A percentile compares a stretch with the other conserved stretches of the same genome.
phyloP scores from a whole-genome alignment of 35 echinoderm and acorn worm species.

The Anneissia japonica region DNA sequence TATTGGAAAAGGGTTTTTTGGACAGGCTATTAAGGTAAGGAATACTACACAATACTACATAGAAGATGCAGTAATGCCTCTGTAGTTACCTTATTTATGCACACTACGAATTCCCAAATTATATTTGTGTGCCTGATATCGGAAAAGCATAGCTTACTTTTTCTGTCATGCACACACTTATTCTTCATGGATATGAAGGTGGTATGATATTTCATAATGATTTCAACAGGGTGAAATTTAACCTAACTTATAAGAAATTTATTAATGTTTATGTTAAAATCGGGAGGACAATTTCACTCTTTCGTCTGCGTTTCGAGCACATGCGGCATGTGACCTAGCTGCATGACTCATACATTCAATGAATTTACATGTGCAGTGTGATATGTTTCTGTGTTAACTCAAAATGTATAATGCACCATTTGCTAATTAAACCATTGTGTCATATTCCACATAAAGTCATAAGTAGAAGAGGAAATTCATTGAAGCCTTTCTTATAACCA shows the following conservation, averaged over 20 bases:
- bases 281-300: not conserved
- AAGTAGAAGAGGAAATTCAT: not conserved
- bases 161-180: no score
- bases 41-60: not conserved
- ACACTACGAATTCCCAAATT: no score
- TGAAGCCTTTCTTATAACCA: not conserved
- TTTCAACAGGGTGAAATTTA: no score
- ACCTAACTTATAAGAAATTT: not conserved
- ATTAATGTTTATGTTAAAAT: not conserved
- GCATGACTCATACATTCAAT: not conserved
- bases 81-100: no score
- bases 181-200: no score
- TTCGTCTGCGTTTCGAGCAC: not conserved
- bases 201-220: no score
- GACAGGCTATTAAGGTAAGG: slow-evolving; percentile 81
- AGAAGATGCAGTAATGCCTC: no score
- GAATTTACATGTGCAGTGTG: not conserved
- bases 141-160: no score
- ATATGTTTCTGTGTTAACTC: no score
- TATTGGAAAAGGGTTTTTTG: slow-evolving; percentile 81
- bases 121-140: no score
- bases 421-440: no score
- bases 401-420: no score
- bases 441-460: not conserved
- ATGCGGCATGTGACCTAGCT: not conserved